A percentile compares a stretch with the other conserved stretches of the same genome.
Evolutionary conservation across 1,140 invertebrate genomes (phyloP).

Genomic region (Bombus confusus): DNA sequence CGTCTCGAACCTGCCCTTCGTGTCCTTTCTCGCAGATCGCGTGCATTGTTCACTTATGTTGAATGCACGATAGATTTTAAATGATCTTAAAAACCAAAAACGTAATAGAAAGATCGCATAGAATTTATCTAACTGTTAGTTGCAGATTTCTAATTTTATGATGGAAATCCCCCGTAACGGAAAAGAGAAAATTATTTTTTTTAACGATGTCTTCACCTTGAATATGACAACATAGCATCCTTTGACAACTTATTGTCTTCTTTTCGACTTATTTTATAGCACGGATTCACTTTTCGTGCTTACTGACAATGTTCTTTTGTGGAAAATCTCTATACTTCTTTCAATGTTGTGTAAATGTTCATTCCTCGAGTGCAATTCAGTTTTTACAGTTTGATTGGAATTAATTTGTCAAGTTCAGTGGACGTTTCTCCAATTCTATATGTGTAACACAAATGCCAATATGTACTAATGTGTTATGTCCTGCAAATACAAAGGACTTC

Average conservation of each 20-base stretch:
- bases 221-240: neutral
- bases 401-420: neutral
- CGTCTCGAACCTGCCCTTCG: no score
- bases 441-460: neutral
- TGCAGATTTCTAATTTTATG: neutral
- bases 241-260: neutral
- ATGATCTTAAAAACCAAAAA: no score
- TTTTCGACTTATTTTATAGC: neutral
- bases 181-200: neutral
- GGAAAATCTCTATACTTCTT: neutral
- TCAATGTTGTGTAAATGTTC: neutral
- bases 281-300: neutral
- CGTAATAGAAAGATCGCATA: neutral
- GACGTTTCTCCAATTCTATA: neutral
- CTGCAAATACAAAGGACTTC: neutral
- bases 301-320: neutral
- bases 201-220: no score
- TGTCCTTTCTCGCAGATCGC: no score
- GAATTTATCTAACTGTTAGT: neutral
- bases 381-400: slow-evolving; percentile 3
- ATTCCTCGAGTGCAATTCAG: neutral
- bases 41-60: no score
- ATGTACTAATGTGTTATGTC: neutral
- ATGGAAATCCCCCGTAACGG: no score
- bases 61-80: no score